Base-by-base conservation (phyloP, 2,888 invertebrate species). In the Nomada ruficornis region DNA sequence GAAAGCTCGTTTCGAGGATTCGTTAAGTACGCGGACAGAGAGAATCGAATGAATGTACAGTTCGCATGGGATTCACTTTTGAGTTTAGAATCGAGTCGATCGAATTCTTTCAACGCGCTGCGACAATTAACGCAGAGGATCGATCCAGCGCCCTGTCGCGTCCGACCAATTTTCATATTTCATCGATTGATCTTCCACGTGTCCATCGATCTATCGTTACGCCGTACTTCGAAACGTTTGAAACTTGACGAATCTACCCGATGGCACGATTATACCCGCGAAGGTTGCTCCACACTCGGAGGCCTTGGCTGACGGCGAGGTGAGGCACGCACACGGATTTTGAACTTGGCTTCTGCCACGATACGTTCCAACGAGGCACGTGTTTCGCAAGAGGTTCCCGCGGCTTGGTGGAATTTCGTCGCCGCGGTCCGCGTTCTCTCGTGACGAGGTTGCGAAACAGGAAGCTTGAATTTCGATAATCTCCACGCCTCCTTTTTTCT, bases 401-500 rank as follows among this genome's bases (percentile, higher is more conserved):
- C 69, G 77, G 73, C 70, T 54, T 23, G 70, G 76, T 84, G 76
- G 72, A 80, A 83, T 83, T 72, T 81, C 75, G 59, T 72, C 59
- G 64, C 20, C 57, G 65, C 65, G 73, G 55, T 47, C 69, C 59
- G 64, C 55, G 62, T 68, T 67, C 36, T 72, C 77, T 73, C 80
- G 80, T 20, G 67, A 63, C 80, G 81, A 47, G 73, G 57, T 80
- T 80, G 80, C 80, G 80, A 80, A 80, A 80, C 80, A 80, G 80
- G 80, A 80, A 80, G 80, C 80, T 80, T 68, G 81, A 80, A 73
- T 80, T 80, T 80, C 80, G 81, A 73, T 80, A 80, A 80, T 80
- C 81, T 57, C 52, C 60, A 20, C 67, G 52, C 64, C 65, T 47
- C 57, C 18, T 64, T 62, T 59, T 47, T 57, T 50, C 18, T 2